phyloP scores from a whole-genome alignment of 2,888 invertebrate species.

The Andrena trimmerana region DNA sequence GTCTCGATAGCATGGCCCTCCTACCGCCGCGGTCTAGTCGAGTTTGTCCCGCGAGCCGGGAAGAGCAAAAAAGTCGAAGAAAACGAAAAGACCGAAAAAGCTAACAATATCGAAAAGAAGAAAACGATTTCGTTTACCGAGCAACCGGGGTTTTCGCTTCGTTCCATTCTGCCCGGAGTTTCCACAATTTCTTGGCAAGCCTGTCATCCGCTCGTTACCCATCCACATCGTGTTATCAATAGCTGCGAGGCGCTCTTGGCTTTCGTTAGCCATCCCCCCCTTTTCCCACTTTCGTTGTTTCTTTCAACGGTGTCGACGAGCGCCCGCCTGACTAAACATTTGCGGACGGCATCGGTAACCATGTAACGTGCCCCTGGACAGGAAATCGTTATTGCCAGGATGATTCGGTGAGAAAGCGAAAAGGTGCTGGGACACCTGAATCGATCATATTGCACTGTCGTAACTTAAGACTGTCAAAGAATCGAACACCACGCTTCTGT shows the following conservation, averaged over 20 bases:
- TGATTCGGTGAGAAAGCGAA: slow-evolving; percentile 10
- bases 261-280: slow-evolving; percentile 18
- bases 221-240: slow-evolving; percentile 50
- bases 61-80: neutral
- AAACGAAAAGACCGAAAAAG: neutral
- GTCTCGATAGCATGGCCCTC: neutral
- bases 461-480: neutral
- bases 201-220: slow-evolving; percentile 60
- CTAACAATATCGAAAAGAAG: slow-evolving; percentile 10
- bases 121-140: slow-evolving; percentile 30
- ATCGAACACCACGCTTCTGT: too few relatives aligned
- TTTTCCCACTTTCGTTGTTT: slow-evolving; percentile 32
- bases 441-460: neutral
- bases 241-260: slow-evolving; percentile 29
- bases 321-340: slow-evolving; percentile 50
- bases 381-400: slow-evolving; percentile 58
- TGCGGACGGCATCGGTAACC: slow-evolving; percentile 53
- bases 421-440: neutral
- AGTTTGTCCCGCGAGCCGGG: neutral
- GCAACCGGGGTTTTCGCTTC: neutral
- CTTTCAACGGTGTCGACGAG: slow-evolving; percentile 21
- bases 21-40: neutral
- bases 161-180: slow-evolving; percentile 16
- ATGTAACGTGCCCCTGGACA: slow-evolving; percentile 45
- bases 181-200: slow-evolving; percentile 58